phyloP scores from a whole-genome alignment of 2,888 invertebrate species.

The Hydraecia micacea region DNA sequence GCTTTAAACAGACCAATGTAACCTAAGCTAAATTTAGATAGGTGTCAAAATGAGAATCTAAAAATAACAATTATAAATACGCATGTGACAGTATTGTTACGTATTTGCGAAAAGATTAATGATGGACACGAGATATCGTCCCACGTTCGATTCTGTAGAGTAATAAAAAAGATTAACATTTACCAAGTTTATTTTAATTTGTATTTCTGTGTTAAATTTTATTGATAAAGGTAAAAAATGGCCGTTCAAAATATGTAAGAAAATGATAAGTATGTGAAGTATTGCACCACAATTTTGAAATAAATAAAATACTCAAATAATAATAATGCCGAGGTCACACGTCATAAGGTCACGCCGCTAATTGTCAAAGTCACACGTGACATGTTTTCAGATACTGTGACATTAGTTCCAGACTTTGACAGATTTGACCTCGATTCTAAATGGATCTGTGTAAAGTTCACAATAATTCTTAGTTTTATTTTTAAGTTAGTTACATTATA shows the following conservation, averaged over 20 bases:
- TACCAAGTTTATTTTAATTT: conserved; percentile 36
- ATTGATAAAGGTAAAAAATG: conserved; percentile 33
- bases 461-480: conserved; percentile 1
- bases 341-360: conserved; percentile 47
- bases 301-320: conserved; percentile 28
- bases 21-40: conserved; percentile 50
- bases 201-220: conserved; percentile 41
- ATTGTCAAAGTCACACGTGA: conserved; percentile 48
- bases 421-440: conserved; percentile 49
- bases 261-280: conserved; percentile 8
- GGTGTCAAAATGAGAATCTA: conserved; percentile 55
- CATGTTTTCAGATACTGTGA: conserved; percentile 49
- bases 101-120: conserved; percentile 63
- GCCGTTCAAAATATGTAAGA: conserved; percentile 17
- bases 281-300: conserved; percentile 61
- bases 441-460: conserved; percentile 17
- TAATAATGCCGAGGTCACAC: conserved; percentile 45
- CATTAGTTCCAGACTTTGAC: conserved; percentile 50
- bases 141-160: conserved; percentile 47
- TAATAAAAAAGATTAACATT: conserved; percentile 56
- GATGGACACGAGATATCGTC: conserved; percentile 51
- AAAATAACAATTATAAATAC: conserved; percentile 62
- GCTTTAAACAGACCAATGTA: conserved; percentile 53
- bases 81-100: conserved; percentile 52
- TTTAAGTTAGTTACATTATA: not conserved